Base-by-base conservation (phyloP, 2,797 vertebrate genomes). In the Hippoglossus hippoglossus region DNA sequence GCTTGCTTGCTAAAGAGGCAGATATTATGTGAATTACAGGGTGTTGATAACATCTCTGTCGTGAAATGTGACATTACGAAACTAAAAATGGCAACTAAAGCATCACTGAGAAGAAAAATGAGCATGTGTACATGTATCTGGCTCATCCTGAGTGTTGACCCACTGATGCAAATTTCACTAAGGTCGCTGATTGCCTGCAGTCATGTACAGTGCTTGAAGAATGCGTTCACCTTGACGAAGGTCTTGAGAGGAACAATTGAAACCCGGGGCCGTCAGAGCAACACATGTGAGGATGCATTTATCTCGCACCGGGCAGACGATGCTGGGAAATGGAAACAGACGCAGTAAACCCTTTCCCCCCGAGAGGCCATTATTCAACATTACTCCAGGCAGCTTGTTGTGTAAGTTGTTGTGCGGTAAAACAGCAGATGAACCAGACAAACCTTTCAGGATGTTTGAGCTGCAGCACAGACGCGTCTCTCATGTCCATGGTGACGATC, bases 221-320 rank as follows among this genome's bases (percentile, higher is more conserved):
- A 52, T 26, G 25, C 44, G 1, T 57, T 73, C 39, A 73, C 63
- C 62, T 77, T 85, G 70, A 74, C 47, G 25, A 54, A 56, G 25
- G 39, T 71, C 55, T 22, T 59, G 4, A 59, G 53, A 71, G 25
- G 9, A 31, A 34, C 49, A 9, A 52, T 46, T 41, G 13, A 62
- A 62, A 59, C 47, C 18, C 12, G 9, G 4, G 25, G 31, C 46
- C 41, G 61, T 75, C 10, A 18, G 53, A 82, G 47, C 8, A 61
- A 24, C 5, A 54, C 41, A 81, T 69, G 41, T 44, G 52, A 44
- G 10, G 36, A 58, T 44, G 24, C 52, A 16, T 77, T 75, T 57
- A 71, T 81, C 61, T 51, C 31, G 46, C 52, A 34, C 1, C 0
- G 25, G 13, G 44, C 26, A 70, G 28, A 60, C 77, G 72, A 18